Evolutionary conservation across 1,140 invertebrate genomes (phyloP).

Genomic region (Camponotus floridanus): DNA sequence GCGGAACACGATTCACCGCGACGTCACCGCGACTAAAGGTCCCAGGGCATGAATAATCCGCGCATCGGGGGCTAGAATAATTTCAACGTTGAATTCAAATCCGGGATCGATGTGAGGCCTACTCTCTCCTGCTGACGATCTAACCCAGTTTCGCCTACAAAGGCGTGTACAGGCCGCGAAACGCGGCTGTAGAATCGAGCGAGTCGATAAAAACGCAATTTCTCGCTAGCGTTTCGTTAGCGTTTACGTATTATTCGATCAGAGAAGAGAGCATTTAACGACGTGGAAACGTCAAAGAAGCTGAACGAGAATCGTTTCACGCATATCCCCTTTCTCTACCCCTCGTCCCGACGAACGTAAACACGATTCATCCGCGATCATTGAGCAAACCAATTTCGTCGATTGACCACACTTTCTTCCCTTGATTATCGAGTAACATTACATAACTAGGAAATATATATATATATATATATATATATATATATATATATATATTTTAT

Average conservation of each 20-base stretch:
- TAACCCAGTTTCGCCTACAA: constrained; percentile 72
- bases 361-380: background rate
- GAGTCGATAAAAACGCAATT: constrained; percentile 67
- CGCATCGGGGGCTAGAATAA: constrained; percentile 67
- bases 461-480: background rate
- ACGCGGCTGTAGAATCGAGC: background rate
- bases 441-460: background rate
- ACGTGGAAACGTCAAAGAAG: background rate
- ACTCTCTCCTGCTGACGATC: constrained; percentile 66
- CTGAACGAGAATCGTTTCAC: background rate
- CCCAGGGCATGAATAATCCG: constrained; percentile 70
- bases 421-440: constrained; percentile 13
- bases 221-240: constrained; percentile 33
- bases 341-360: background rate
- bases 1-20: constrained; percentile 26
- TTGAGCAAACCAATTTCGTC: constrained; percentile 1
- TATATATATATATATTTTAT: background rate
- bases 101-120: constrained; percentile 71
- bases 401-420: background rate
- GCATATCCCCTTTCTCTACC: no score
- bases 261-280: background rate
- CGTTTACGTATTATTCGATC: background rate
- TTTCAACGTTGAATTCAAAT: constrained; percentile 73
- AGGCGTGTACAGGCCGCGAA: constrained; percentile 53
- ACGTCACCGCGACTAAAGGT: background rate